Evolutionary conservation across 2,113 vertebrate species (phyloP), one percentile per base, ranked within the genome.

Genomic region (Hippocampus mohnikei): DNA sequence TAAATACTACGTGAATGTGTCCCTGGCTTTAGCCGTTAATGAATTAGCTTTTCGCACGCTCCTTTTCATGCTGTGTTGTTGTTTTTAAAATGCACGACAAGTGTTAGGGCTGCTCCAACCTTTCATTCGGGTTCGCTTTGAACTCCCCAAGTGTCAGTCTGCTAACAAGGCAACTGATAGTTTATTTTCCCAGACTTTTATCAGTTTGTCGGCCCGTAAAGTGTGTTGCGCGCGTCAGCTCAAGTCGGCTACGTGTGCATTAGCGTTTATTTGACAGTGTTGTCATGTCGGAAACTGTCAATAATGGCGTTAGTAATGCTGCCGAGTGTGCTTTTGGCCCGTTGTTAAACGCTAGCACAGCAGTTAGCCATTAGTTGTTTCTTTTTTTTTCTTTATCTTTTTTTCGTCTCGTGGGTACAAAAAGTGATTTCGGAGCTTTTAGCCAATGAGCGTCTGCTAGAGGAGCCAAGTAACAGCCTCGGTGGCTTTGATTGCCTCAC

Each of bases 111-210:
- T 76, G 76, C 55, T 21, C 0, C 79, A 81, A 52, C 76, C 84
- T 10, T 74, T 84, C 85, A 84, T 81, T 88, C 76, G 85, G 83
- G 81, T 78, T 87, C 74, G 82, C 72, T 78, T 82, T 87, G 78
- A 81, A 76, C 83, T 87, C 42, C 42, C 33, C 66, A 81, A 90
- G 80, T 91, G 84, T 82, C 86, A 88, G 80, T 83, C 74, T 85
- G 89, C 89, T 86, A 89, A 80, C 76, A 67, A 83, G 73, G 60
- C 74, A 40, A 68, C 58, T 78, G 76, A 56, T 83, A 65, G 60
- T 71, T 41, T 67, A 55, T 61, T 71, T 40, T 40, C 41, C 58
- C 16, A 11, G 15, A 27, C n/a, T 74, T 53, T 66, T 25, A 25
- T 61, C 5, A 15, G 15, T 74, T 66, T 41, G 48, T 52, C 44